Evolutionary conservation across 2,888 invertebrate species (phyloP).

Genomic region (Hemithea aestivaria): DNA sequence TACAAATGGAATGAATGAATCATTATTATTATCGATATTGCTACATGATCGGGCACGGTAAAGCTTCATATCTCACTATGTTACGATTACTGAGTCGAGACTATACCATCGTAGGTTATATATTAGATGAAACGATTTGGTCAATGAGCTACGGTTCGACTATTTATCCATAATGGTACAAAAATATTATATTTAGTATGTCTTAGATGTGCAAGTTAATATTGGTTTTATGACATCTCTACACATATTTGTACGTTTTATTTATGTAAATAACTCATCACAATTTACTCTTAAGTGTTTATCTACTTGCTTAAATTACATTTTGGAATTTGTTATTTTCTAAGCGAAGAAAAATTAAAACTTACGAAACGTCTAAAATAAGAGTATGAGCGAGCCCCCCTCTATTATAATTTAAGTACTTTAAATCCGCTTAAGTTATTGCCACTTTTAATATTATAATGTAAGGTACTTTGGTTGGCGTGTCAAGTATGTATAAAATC

Average conservation of each 20-base stretch:
- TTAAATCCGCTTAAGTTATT: constrained; percentile 30
- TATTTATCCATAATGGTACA: constrained; percentile 66
- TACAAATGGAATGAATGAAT: constrained; percentile 57
- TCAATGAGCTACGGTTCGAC: constrained; percentile 58
- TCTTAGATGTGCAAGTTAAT: constrained; percentile 36
- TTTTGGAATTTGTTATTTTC: constrained; percentile 20
- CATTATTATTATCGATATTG: constrained; percentile 43
- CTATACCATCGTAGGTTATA: constrained; percentile 32
- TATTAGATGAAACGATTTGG: constrained; percentile 38
- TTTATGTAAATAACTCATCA: constrained; percentile 61
- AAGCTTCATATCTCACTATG: constrained; percentile 58
- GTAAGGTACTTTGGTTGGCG: constrained; percentile 33
- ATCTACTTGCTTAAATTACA: constrained; percentile 45
- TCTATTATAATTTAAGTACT: constrained; percentile 34
- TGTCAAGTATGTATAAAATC: constrained; percentile 12
- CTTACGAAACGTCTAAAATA: too few species aligned
- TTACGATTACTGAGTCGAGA: constrained; percentile 39
- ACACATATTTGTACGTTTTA: constrained; percentile 73
- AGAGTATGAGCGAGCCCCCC: constrained; percentile 51
- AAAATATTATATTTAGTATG: constrained; percentile 63
- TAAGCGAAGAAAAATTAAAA: constrained; percentile 22
- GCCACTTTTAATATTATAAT: constrained; percentile 18
- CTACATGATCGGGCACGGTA: constrained; percentile 45
- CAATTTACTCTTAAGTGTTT: constrained; percentile 55
- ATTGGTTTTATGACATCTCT: constrained; percentile 56